Conservation (phyloP, 2,888 invertebrate genomes). For the Apocheima hispidaria region DNA sequence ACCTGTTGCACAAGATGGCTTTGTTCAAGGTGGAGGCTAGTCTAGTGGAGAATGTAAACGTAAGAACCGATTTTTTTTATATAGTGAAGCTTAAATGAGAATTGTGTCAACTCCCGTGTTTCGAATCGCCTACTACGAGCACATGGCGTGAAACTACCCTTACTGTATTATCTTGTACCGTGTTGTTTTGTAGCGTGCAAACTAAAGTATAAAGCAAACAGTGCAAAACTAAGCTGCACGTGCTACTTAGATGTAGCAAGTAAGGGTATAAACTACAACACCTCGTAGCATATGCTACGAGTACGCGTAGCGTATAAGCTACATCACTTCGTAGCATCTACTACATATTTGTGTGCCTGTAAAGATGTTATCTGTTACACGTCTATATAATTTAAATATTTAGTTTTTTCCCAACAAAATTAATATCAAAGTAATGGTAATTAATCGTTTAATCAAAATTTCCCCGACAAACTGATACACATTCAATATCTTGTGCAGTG, state of each 20-base stretch:
- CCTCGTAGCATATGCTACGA: background rate
- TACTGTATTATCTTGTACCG: no score
- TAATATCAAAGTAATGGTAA: no score
- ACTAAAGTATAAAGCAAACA: background rate
- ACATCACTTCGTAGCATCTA: background rate
- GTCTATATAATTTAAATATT: no score
- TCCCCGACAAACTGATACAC: no score
- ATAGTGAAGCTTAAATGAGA: background rate
- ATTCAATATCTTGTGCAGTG: no score
- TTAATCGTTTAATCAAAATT: no score
- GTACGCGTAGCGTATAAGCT: background rate
- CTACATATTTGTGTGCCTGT: background rate
- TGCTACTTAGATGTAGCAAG: background rate
- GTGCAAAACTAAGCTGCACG: background rate
- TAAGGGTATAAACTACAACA: background rate
- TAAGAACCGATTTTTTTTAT: background rate
- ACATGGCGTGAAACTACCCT: no score
- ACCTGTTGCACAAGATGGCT: conserved; percentile 34
- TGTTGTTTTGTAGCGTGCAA: no score
- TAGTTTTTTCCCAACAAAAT: no score
- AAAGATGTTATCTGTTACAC: background rate
- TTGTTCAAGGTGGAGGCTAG: conserved; percentile 16
- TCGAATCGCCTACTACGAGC: background rate
- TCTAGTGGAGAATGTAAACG: background rate
- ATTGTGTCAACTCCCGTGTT: background rate